phyloP scores from a whole-genome alignment of 2,113 vertebrate genomes.

The Osmerus eperlanus region DNA sequence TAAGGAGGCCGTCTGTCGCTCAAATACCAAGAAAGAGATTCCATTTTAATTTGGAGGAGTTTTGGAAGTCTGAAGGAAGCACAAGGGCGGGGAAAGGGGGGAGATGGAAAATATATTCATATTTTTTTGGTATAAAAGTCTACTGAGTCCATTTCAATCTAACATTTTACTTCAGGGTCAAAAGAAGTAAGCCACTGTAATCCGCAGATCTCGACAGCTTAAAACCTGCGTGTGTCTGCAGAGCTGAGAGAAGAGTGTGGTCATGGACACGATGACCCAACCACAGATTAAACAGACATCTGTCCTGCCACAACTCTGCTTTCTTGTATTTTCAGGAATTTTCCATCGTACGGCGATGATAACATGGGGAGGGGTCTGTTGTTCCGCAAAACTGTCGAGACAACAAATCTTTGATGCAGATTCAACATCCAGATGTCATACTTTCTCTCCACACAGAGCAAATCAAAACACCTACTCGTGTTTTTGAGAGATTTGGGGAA shows the following conservation, averaged over 20 bases:
- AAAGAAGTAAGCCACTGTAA: slow-evolving; percentile 81
- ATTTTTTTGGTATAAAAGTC: slow-evolving; percentile 61
- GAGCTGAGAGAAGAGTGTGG: slow-evolving; percentile 43
- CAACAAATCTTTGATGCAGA: too few relatives aligned
- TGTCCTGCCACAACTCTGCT: not conserved
- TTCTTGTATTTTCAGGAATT: too few relatives aligned
- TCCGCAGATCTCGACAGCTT: slow-evolving; percentile 72
- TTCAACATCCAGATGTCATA: too few relatives aligned
- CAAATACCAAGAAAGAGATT: slow-evolving; percentile 50
- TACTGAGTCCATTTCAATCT: slow-evolving; percentile 72
- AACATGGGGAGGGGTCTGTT: too few relatives aligned
- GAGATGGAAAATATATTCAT: slow-evolving; percentile 48
- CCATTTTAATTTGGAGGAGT: slow-evolving; percentile 56
- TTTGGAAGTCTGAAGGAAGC: slow-evolving; percentile 36
- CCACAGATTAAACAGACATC: slow-evolving; percentile 64
- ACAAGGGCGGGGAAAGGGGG: not conserved
- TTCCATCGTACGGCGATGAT: too few relatives aligned
- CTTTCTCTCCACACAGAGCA: too few relatives aligned
- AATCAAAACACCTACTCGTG: not conserved
- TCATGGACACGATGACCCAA: slow-evolving; percentile 54
- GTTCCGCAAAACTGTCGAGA: too few relatives aligned
- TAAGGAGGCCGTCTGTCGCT: slow-evolving; percentile 50
- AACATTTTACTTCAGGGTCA: slow-evolving; percentile 71
- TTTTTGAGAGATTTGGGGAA: not conserved
- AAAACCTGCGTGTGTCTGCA: slow-evolving; percentile 61